These are phyloP conservation scores for Phenganax subtilis DNA, from an alignment of 92 coral and sea anemone species.

Conservation along the genomic window DNA sequence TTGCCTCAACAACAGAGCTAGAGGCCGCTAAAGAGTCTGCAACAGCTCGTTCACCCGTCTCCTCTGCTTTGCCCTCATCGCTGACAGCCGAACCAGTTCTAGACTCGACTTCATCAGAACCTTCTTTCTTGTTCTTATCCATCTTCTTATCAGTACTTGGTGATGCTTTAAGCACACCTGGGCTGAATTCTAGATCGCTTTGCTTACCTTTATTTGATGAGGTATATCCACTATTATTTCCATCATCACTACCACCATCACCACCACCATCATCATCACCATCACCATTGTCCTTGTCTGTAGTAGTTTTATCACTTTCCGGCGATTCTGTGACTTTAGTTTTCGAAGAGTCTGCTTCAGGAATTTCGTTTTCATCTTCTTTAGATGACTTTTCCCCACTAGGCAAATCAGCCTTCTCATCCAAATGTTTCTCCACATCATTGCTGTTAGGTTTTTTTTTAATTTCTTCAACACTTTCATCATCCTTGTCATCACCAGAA, in stretches of 20 bases:
- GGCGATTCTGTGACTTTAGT: not conserved
- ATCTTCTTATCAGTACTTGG: not conserved
- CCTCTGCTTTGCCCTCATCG: constrained; percentile 7
- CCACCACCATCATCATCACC: not conserved
- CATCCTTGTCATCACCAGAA: not conserved
- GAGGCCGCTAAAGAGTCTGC: constrained; percentile 35
- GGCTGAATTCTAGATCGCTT: not conserved
- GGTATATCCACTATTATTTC: not conserved
- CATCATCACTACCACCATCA: not conserved
- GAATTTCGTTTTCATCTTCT: not conserved
- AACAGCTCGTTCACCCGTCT: constrained; percentile 37
- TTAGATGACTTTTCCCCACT: not conserved
- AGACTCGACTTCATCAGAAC: not conserved
- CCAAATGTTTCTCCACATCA: too few relatives aligned
- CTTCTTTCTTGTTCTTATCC: not conserved
- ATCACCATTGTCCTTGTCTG: constrained; percentile 1
- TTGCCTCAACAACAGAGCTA: constrained; percentile 31
- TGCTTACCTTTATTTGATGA: not conserved
- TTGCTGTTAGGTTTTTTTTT: too few relatives aligned
- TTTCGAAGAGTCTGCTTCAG: not conserved
- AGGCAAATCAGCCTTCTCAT: not conserved
- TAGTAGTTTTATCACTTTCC: not conserved
- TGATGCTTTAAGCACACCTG: not conserved
- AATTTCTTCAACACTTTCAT: too few relatives aligned
- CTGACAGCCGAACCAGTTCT: not conserved